Base-by-base conservation (phyloP, 2,797 vertebrate species). In the Gymnoscopelus microlampas region DNA sequence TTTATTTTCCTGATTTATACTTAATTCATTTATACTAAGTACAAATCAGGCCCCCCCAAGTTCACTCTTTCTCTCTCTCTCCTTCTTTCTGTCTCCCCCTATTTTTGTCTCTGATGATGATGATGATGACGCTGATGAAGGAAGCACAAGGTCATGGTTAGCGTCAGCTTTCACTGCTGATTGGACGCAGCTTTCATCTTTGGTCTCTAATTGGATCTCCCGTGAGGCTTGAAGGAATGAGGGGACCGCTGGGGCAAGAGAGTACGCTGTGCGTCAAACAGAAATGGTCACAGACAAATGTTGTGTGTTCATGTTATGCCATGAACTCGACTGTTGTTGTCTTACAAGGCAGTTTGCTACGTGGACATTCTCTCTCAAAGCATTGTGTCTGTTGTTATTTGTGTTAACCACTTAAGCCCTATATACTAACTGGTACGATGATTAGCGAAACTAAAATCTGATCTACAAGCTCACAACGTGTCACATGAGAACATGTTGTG, bases 181-280 rank as follows among this genome's bases (percentile, higher is more conserved):
- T 82, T 87, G 49, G 54, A 56, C 60, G 6, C 72, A 35, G 77
- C 86, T 86, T 89, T 87, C 81, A 86, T 88, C 80, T 78, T 0
- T 63, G 74, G 14, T 29, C 63, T 73, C 70, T 84, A 78, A 82
- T 84, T 85, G 85, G 79, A 62, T 81, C 39, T 76, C 81, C 70
- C 71, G 0, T 39, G 73, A 60, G 82, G 70, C 32, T 63, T 67
- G 4, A 32, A 70, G 75, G 81, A 85, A 84, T 77, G 74, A 48
- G 32, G 47, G 55, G 55, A 26, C 74, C 47, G 44, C 76, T 66
- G 66, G 63, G 68, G 76, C 69, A 9, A 7, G 39, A 44, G 39
- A 10, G 39, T 44, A 79, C 55, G 78, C 68, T 61, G 55, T 69
- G 55, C 70, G 69, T 81, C 66, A 81, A 75, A 86, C 74, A 35